Evolutionary conservation across 2,888 invertebrate genomes (phyloP).

Genomic region (Agrotis segetum): DNA sequence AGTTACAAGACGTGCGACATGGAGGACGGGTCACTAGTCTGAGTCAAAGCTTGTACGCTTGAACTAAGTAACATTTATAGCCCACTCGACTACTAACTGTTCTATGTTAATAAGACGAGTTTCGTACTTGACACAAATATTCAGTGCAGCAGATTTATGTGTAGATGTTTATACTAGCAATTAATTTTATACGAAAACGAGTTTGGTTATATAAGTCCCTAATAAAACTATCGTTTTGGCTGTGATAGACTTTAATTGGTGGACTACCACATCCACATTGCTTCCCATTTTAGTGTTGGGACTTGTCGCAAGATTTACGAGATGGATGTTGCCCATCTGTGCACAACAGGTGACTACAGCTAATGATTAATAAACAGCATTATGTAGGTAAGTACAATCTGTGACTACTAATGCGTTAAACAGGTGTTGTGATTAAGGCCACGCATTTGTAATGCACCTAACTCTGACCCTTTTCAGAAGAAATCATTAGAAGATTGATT

Average conservation of each 20-base stretch:
- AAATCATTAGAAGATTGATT: background rate
- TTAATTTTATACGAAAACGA: slow-evolving; percentile 20
- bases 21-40: background rate
- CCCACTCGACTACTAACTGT: slow-evolving; percentile 47
- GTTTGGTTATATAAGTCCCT: background rate
- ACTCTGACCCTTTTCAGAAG: background rate
- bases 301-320: slow-evolving; percentile 25
- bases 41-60: background rate
- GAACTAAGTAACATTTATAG: background rate
- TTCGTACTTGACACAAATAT: slow-evolving; percentile 77
- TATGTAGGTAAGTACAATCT: slow-evolving; percentile 14
- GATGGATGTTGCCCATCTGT: slow-evolving; percentile 11
- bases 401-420: slow-evolving; percentile 37
- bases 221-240: slow-evolving; percentile 28
- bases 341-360: slow-evolving; percentile 6
- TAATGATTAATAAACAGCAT: slow-evolving; percentile 31
- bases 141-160: slow-evolving; percentile 65
- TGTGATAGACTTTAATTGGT: background rate
- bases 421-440: slow-evolving; percentile 33
- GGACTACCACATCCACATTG: slow-evolving; percentile 3
- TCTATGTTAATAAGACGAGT: slow-evolving; percentile 73
- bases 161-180: slow-evolving; percentile 6
- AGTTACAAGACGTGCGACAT: background rate
- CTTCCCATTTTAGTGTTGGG: background rate
- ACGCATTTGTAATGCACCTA: slow-evolving; percentile 7